These are phyloP conservation scores for Agrypnus murinus DNA, from an alignment of 2,888 invertebrate species.

Conservation along the genomic window DNA sequence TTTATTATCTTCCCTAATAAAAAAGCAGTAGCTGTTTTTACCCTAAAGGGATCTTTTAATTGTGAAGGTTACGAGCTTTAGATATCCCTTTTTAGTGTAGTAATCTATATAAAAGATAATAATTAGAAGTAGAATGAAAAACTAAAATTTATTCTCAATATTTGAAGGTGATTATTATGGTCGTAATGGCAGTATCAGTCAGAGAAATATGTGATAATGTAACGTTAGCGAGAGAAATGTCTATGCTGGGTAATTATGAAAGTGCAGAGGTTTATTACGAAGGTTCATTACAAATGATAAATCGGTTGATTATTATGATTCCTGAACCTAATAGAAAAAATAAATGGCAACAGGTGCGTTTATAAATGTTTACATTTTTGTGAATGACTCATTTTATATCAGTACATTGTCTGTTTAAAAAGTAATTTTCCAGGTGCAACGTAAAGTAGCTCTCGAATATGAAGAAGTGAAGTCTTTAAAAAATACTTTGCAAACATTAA, in stretches of 20 bases:
- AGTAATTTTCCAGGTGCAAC: constrained; percentile 80
- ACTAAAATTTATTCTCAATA: too few relatives aligned
- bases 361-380: background rate
- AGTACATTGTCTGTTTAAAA: background rate
- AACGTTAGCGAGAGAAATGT: constrained; percentile 95
- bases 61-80: background rate
- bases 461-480: constrained; percentile 91
- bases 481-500: constrained; percentile 84
- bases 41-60: constrained; percentile 3
- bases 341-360: constrained; percentile 90
- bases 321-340: constrained; percentile 87
- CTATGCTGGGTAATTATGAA: constrained; percentile 96
- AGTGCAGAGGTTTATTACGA: constrained; percentile 95
- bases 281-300: constrained; percentile 93
- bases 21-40: too few relatives aligned
- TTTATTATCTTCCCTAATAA: background rate
- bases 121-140: too few relatives aligned
- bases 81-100: background rate
- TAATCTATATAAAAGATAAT: too few relatives aligned
- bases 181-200: constrained; percentile 91
- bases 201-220: constrained; percentile 96
- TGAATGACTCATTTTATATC: background rate
- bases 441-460: constrained; percentile 91
- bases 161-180: constrained; percentile 19
- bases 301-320: constrained; percentile 86